These are phyloP conservation scores for Rhinichthys osculus DNA, from an alignment of 2,797 vertebrate genomes.

Conservation along the genomic window DNA sequence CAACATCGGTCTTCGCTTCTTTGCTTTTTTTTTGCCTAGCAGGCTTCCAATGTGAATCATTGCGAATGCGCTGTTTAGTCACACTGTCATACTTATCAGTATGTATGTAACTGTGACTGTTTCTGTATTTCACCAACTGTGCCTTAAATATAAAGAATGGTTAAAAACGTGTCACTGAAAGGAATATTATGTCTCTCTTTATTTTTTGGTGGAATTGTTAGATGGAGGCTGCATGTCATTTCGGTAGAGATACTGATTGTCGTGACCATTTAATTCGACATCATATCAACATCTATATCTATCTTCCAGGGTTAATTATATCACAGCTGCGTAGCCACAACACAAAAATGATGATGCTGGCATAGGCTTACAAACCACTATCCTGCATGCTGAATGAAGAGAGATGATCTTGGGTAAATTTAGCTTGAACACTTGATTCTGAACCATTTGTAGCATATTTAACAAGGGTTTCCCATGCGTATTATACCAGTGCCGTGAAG, in stretches of 20 bases:
- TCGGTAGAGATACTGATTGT: neutral
- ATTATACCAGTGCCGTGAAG: neutral
- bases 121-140: conserved; percentile 49
- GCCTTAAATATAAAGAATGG: conserved; percentile 66
- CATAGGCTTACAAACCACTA: neutral
- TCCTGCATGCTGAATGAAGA: neutral
- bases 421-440: neutral
- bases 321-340: neutral
- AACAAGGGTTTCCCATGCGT: neutral
- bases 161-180: conserved; percentile 13
- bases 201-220: conserved; percentile 47
- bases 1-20: conserved; percentile 27
- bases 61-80: conserved; percentile 2
- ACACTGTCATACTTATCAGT: neutral
- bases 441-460: neutral
- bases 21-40: conserved; percentile 22
- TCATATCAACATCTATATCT: conserved; percentile 30
- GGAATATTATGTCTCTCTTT: neutral
- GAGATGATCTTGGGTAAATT: neutral
- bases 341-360: neutral
- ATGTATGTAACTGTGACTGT: neutral
- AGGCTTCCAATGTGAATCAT: neutral
- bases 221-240: conserved; percentile 37
- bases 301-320: conserved; percentile 28
- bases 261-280: neutral